These are phyloP conservation scores for Phoeniculus purpureus DNA, from an alignment of 2,797 vertebrate genomes.

Conservation along the genomic window DNA sequence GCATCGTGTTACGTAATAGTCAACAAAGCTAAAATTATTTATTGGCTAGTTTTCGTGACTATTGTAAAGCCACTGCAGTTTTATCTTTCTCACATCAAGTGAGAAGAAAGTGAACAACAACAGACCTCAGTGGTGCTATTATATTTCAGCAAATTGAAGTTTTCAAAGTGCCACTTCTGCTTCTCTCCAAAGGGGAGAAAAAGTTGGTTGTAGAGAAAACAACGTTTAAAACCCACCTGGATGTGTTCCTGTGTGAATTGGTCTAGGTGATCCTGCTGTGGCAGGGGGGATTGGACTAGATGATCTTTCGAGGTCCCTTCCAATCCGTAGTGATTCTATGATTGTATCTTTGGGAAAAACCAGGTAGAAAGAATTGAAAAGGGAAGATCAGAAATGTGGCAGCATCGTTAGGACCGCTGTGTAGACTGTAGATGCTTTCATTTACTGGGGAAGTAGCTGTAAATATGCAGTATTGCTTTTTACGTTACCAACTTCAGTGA, in stretches of 20 bases:
- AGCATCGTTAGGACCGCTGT: neutral
- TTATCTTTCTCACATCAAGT: constrained; percentile 36
- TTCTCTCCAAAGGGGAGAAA: constrained; percentile 42
- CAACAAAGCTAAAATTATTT: constrained; percentile 35
- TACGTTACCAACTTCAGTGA: constrained; percentile 23
- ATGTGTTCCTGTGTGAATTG: no score
- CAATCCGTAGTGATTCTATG: no score
- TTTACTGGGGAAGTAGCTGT: constrained; percentile 47
- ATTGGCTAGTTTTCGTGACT: constrained; percentile 23
- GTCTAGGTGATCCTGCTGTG: no score
- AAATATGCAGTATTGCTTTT: constrained; percentile 45
- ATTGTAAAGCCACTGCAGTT: constrained; percentile 32
- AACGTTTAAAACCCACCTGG: neutral
- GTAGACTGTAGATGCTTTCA: constrained; percentile 5
- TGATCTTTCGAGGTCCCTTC: no score
- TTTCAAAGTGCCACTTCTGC: constrained; percentile 60
- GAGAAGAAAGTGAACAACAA: constrained; percentile 25
- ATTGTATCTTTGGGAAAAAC: constrained; percentile 24
- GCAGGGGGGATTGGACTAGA: no score
- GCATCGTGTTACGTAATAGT: constrained; percentile 5
- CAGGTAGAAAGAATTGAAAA: constrained; percentile 39
- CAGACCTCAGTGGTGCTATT: neutral
- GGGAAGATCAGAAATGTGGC: neutral
- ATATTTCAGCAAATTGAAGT: constrained; percentile 57
- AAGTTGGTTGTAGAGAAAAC: constrained; percentile 46